phyloP scores from a whole-genome alignment of 2,888 invertebrate species.

The Dicyrtoma fusca region DNA sequence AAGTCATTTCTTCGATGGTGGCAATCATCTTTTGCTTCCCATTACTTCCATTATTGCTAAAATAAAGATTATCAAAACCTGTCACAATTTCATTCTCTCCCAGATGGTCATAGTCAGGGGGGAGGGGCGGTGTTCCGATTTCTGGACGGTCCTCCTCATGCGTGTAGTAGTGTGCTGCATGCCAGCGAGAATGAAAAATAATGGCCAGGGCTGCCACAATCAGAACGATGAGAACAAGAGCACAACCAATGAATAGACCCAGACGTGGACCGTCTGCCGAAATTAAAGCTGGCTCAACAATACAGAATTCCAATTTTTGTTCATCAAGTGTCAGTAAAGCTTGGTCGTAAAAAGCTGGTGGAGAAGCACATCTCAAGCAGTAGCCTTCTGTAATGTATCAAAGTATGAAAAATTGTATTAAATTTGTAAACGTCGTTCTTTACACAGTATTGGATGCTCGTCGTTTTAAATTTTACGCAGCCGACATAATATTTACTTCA shows the following conservation, averaged over 20 bases:
- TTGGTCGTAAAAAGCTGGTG: conserved; percentile 64
- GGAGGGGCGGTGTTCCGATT: conserved; percentile 51
- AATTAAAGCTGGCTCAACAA: conserved; percentile 61
- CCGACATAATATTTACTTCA: no score
- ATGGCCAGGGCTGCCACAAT: conserved; percentile 63
- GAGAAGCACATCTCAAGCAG: conserved; percentile 66
- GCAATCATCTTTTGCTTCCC: conserved; percentile 55
- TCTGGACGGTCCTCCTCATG: conserved; percentile 66
- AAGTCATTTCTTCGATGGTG: conserved; percentile 54
- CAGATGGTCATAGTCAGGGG: conserved; percentile 42
- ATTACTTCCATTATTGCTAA: conserved; percentile 43
- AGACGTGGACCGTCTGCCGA: conserved; percentile 65
- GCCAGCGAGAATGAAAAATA: conserved; percentile 68
- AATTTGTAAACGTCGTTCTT: no score
- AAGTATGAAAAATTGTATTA: not conserved
- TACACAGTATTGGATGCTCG: no score
- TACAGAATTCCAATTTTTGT: conserved; percentile 61
- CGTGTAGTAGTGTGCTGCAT: conserved; percentile 76
- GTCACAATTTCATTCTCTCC: conserved; percentile 32
- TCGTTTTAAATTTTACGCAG: no score
- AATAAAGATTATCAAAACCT: conserved; percentile 46
- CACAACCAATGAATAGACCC: conserved; percentile 65
- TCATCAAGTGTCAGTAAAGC: conserved; percentile 60
- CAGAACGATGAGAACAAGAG: conserved; percentile 63
- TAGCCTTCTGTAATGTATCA: conserved; percentile 43